Evolutionary conservation across 2,113 vertebrate species (phyloP).

Genomic region (Neopipo cinnamomea): DNA sequence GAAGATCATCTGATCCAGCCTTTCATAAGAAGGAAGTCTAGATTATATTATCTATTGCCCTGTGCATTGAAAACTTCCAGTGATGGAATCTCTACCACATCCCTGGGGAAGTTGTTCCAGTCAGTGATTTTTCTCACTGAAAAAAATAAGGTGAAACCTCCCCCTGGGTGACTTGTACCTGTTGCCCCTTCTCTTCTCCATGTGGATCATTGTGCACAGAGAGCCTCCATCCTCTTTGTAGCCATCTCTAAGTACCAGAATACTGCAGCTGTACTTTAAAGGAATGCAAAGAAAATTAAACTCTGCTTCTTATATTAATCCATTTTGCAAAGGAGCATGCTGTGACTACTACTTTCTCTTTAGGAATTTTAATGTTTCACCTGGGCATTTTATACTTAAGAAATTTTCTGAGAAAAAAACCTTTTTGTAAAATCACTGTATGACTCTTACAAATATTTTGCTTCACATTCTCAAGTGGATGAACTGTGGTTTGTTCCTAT

Average conservation of each 20-base stretch:
- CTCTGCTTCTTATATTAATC: not conserved
- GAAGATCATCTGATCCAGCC: not conserved
- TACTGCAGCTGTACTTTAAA: not conserved
- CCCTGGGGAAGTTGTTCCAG: not conserved
- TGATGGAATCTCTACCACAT: rapidly evolving
- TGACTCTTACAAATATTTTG: not conserved
- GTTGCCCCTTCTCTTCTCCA: not conserved
- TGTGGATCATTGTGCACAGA: not conserved
- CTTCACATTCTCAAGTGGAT: not conserved
- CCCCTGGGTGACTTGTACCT: not conserved
- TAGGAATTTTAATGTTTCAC: not conserved
- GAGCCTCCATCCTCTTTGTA: not conserved
- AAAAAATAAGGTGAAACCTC: not conserved
- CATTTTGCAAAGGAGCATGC: not conserved
- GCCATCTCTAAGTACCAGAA: not conserved
- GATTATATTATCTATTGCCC: not conserved
- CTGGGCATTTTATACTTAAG: not conserved
- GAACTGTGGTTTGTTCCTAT: not conserved
- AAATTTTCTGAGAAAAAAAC: not conserved
- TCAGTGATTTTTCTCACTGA: not conserved
- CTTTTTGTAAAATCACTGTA: not conserved
- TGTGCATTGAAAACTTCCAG: not conserved
- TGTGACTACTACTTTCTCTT: not conserved
- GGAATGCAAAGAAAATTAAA: not conserved
- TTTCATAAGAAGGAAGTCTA: not conserved